These are phyloP conservation scores for Moxostoma hubbsi DNA, from an alignment of 2,797 vertebrate genomes.

Conservation along the genomic window DNA sequence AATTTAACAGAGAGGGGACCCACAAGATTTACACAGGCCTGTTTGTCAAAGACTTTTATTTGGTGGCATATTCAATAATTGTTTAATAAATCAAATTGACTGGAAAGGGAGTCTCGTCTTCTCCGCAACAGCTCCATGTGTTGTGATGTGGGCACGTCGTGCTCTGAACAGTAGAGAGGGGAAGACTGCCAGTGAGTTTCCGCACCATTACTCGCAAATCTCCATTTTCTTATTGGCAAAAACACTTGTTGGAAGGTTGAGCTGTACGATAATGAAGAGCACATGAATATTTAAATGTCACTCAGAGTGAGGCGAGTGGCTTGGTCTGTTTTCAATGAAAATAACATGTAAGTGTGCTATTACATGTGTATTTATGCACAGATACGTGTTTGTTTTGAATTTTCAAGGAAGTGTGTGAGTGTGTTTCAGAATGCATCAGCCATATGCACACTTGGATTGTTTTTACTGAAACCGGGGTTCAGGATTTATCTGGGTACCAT, in stretches of 20 bases:
- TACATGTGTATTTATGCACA: background rate
- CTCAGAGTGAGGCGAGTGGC: slow-evolving; percentile 40
- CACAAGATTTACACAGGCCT: slow-evolving; percentile 76
- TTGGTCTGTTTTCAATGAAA: slow-evolving; percentile 6
- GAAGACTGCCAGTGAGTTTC: slow-evolving; percentile 52
- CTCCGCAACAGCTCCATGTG: slow-evolving; percentile 32
- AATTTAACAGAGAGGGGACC: slow-evolving; percentile 71
- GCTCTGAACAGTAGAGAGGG: slow-evolving; percentile 10
- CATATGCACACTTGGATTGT: background rate
- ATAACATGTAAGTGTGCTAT: background rate
- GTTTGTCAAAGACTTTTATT: slow-evolving; percentile 78
- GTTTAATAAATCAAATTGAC: slow-evolving; percentile 81
- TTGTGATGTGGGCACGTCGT: slow-evolving; percentile 49
- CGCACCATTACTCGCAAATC: slow-evolving; percentile 58
- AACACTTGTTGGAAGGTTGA: slow-evolving; percentile 59
- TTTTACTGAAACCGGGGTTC: no score
- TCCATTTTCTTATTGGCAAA: slow-evolving; percentile 63
- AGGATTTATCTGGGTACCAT: no score
- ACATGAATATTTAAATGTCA: slow-evolving; percentile 56
- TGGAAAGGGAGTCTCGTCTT: slow-evolving; percentile 60
- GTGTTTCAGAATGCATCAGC: background rate
- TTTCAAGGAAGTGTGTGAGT: background rate
- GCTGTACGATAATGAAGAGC: slow-evolving; percentile 62
- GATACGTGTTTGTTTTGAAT: slow-evolving; percentile 21
- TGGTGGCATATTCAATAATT: slow-evolving; percentile 81